Base-by-base conservation (phyloP, 2,888 invertebrate genomes). In the Glyphotaelius pellucidus region DNA sequence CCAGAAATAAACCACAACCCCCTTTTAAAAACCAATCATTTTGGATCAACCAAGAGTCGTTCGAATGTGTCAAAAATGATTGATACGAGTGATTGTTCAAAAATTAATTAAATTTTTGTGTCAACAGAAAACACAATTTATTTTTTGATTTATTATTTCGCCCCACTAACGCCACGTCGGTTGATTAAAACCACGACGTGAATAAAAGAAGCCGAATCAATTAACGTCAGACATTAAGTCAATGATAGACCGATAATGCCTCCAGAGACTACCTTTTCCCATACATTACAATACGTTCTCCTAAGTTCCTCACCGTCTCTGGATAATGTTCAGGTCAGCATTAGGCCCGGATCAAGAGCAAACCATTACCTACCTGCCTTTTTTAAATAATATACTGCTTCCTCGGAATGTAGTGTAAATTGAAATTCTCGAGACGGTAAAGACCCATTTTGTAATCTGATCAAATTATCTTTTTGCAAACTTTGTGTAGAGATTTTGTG, bases 211-310 rank as follows among this genome's bases (percentile, higher is more conserved):
- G 67, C 87, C 32, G 67, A 87, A 87, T 87, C 87, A 87, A 87
- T 87, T 87, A 87, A 87, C 30, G 87, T 87, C 87, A 35, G 67
- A 35, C 87, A 87, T 87, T 87, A 87, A 87, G 87, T 87, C 87
- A 67, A 67, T 87, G 87, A 87, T 87, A 52, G 87, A 87, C 87
- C 87, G 87, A 32, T 87, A 87, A 87, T 67, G 87, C 87, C 87
- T 87, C 67, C 67, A 25, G 87, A 87, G 67, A 30, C 67, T 52
- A 9, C 87, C 32, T 87, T 31, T 31, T n/a, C 87, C 87, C 67
- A 67, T 67, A 87, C 32, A 87, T 87, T 87, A 85, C 87, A 31
- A 31, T 87, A 87, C 67, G 52, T 87, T 67, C 87, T 52, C 15
- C 52, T 2, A 87, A 87, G 32, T 31, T 87, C 32, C n/a, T 35